Base-by-base conservation (phyloP, 2,888 invertebrate genomes). In the Xanthorhoe spadicearia region DNA sequence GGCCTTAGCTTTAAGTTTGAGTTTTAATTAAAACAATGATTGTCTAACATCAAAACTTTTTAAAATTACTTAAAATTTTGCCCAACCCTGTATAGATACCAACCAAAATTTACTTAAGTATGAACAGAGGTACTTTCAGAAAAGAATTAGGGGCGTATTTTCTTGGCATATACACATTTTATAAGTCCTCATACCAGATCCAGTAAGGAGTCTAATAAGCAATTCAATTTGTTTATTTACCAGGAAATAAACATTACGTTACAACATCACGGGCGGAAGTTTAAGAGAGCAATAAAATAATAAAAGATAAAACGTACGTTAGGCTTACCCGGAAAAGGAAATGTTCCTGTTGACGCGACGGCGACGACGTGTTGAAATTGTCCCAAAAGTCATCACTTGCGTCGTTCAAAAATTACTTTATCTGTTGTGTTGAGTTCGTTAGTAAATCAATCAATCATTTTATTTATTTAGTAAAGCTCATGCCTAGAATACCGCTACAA, bases 281-380 rank as follows among this genome's bases (percentile, higher is more conserved):
- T 77, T 75, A 74, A 75, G 69, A 68, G 67, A 71, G 77, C 74
- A 78, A 81, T 83, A 82, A 83, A 84, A 81, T 83, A 83, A 83
- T 82, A 82, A 77, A 73, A 76, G 78, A 74, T 72, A 77, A 72
- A 77, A 76, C 69, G 76, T 76, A 72, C 72, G 77, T 73, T 69
- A 64, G 61, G 56, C 59, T 65, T 57, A 72, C 51, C 68, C 81
- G 83, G 83, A 84, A 80, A 62, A 77, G 85, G 84, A 85, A 84
- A 81, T 79, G 78, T 74, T 74, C 38, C 71, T 73, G 77, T 75
- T 78, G 82, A 81, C 80, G 81, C 76, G 76, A 68, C 69, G 70
- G 82, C 81, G 79, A 80, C 76, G 76, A 68, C 69, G 70, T 56
- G 72, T 73, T 73, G 66, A 76, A 81, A 80, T 81, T 80, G 79